These are phyloP conservation scores for Plagodis pulveraria DNA, from an alignment of 2,888 invertebrate species.

Conservation along the genomic window DNA sequence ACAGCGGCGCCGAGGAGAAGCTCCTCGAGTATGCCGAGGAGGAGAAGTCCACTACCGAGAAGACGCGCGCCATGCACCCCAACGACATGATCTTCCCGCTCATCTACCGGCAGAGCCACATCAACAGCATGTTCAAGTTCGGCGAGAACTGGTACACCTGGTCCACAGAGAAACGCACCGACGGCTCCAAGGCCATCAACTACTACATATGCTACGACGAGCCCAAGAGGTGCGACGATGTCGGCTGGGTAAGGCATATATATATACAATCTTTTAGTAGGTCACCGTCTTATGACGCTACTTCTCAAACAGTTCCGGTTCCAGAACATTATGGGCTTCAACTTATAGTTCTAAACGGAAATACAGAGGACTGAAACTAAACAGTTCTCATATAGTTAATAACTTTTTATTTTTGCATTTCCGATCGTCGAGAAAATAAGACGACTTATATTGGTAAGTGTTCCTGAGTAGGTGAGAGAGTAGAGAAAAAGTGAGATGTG, in stretches of 20 bases:
- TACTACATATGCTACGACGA: slow-evolving; percentile 78
- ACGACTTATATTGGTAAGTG: too few relatives aligned
- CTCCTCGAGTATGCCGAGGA: slow-evolving; percentile 54
- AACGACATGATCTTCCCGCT: slow-evolving; percentile 75
- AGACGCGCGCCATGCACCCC: slow-evolving; percentile 61
- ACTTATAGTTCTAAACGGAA: too few relatives aligned
- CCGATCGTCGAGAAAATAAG: too few relatives aligned
- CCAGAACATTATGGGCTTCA: too few relatives aligned
- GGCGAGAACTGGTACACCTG: slow-evolving; percentile 80
- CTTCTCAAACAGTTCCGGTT: too few relatives aligned
- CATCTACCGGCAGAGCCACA: slow-evolving; percentile 71
- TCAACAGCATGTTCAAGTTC: slow-evolving; percentile 79
- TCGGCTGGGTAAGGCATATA: slow-evolving; percentile 69
- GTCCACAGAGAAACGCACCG: slow-evolving; percentile 69
- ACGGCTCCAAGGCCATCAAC: slow-evolving; percentile 68
- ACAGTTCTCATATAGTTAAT: too few relatives aligned
- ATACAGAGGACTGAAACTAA: too few relatives aligned
- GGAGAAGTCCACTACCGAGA: slow-evolving; percentile 58
- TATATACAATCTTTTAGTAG: neutral
- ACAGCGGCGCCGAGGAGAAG: slow-evolving; percentile 42
- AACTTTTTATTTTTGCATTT: too few relatives aligned
- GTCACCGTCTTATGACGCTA: too few relatives aligned
- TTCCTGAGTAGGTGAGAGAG: too few relatives aligned
- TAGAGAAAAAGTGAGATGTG: too few relatives aligned
- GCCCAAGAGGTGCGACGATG: slow-evolving; percentile 75